Evolutionary conservation across 2,888 invertebrate species (phyloP), one percentile per base, ranked within the genome.

Genomic region (Tinea trinotella): DNA sequence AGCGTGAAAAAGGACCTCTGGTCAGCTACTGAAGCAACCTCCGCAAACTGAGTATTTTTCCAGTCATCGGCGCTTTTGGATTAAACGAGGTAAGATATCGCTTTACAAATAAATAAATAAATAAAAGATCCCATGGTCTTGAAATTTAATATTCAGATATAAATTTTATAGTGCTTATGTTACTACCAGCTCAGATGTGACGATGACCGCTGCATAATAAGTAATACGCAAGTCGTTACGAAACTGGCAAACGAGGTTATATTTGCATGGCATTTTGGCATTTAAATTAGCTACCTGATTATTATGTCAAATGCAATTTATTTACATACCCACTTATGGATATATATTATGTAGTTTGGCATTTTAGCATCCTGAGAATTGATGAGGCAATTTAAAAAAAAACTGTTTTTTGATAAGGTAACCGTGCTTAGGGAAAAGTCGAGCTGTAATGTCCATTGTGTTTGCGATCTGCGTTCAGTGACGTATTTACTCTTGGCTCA

Each of bases 201-300:
- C 40, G 40, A 40, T 15, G 13, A 40, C 30, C 40, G 40, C 2
- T 40, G 40, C 40, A 40, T 40, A 40, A 6, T 13, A 40, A 40
- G n/a, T 40, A 40, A 40, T 12, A 40, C 13, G 13, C 40, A 40
- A 40, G 12, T n/a, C 6, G 13, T 40, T 12, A 15, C 40, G 40
- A 40, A 40, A 40, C 40, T 40, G 13, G 40, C 12, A 13, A 40
- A 13, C n/a, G 40, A 15, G 40, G 40, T 15, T 40, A 13, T 15
- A 40, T 40, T 15, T 2, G 13, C 40, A 40, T 40, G 40, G 13
- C 13, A 40, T 40, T 13, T 40, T 7, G 40, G 2, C 15, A 12
- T 15, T n/a, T 30, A 10, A 13, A 13, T 40, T 13, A 13, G 13
- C 13, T 40, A 40, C 40, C 40, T 40, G 13, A n/a, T 2, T 13